Evolutionary conservation across 92 coral and sea anemone species (phyloP), one percentile per base, ranked within the genome.

Genomic region (Ricordea florida): DNA sequence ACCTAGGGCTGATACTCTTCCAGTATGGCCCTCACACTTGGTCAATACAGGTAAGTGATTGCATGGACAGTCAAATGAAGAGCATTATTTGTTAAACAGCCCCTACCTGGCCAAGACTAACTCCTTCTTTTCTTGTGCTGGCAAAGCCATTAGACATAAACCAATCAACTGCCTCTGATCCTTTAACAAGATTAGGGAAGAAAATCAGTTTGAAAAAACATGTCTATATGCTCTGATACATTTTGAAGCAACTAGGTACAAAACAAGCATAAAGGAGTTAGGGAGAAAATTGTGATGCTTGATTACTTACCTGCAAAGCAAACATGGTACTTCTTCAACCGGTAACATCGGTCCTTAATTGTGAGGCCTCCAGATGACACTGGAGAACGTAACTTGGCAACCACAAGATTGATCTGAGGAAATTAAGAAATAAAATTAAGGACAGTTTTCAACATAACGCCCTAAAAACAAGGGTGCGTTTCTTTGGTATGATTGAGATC

Each of bases 111-210:
- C 97, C 93, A 40, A 88, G 8, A 33, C 72, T 71, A 36, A 86
- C 79, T 4, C 88, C 98, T 13, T 93, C 98, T 32, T 72, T 82
- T 53, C 98, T 78, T 15, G 74, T 47, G 37, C 30, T 48, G 26
- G 91, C 93, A 83, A 45, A 85, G 17, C 98, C 96, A 83, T 80
- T 83, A 14, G 72, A 69, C 56, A 93, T 61, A 10, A 90, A 68
- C 96, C 98, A 90, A 53, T 90, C 98, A 86, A 93, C 87, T 27
- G 94, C 85, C 69, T 93, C 93, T 6, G 85, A 80, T 28, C 98
- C 98, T 93, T 31, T 27, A 26, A 8, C 7, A 20, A 30, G 36
- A 38, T 11, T 7, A 27, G 23, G 6, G 38, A n/a, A n/a, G n/a
- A n/a, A n/a, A n/a, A n/a, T n/a, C n/a, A n/a, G n/a, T n/a, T n/a